A percentile compares a stretch with the other conserved stretches of the same genome.
These are phyloP conservation scores for Mimumesa dahlbomi DNA, from an alignment of 2,888 invertebrate species.

Conservation along the genomic window DNA sequence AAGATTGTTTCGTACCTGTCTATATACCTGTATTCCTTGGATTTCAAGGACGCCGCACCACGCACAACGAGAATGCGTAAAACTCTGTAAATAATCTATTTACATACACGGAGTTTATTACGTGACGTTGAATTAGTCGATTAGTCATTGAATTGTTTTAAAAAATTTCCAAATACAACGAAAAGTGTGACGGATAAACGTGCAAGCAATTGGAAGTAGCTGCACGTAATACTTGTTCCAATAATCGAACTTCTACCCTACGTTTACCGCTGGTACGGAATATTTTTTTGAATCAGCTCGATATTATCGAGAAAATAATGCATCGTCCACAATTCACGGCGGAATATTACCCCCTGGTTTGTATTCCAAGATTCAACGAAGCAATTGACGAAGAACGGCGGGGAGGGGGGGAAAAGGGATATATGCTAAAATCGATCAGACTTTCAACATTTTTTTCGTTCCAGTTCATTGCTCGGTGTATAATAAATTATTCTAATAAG, in stretches of 20 bases:
- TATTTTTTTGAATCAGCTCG: no score
- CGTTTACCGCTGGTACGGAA: no score
- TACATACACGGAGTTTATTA: no score
- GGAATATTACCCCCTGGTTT: conserved; percentile 1
- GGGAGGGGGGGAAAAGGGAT: conserved; percentile 7
- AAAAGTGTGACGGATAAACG: no score
- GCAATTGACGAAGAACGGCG: neutral
- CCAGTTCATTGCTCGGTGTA: no score
- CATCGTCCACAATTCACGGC: conserved; percentile 15
- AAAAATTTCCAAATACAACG: no score
- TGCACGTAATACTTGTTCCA: no score
- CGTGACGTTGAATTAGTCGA: no score
- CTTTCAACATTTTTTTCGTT: conserved; percentile 29
- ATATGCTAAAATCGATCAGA: conserved; percentile 21
- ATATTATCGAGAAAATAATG: neutral
- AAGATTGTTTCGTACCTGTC: neutral
- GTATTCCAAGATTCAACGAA: conserved; percentile 10
- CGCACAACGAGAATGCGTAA: neutral
- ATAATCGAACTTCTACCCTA: no score
- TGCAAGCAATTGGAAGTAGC: no score
- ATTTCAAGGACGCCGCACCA: neutral
- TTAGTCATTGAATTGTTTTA: no score
- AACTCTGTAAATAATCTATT: neutral
- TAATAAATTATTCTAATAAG: conserved; percentile 66
- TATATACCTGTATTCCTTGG: no score